Evolutionary conservation across 1,140 invertebrate genomes (phyloP), one percentile per base, ranked within the genome.

Genomic region (Eupristina koningsbergeri): DNA sequence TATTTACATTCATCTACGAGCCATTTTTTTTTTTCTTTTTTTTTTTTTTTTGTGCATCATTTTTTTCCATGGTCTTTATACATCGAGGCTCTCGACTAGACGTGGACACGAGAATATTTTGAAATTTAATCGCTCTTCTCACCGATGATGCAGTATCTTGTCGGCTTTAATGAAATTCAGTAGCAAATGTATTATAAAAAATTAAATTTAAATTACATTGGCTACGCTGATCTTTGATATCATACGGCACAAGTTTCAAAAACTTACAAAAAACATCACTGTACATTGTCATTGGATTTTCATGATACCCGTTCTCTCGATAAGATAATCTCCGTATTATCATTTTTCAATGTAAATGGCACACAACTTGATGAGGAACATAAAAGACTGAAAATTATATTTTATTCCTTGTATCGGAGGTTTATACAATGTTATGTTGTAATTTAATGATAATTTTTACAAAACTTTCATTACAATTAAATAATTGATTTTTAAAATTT

Each of bases 61-160:
- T 78, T 61, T 64, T 78, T 39, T 39, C 7, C 58, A 64, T 64
- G 76, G 47, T 58, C 58, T 78, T 50, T 39, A 36, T 45, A 71
- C 3, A 36, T 17, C 29, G 34, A 61, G 9, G 29, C 53, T n/a
- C 58, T 19, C 15, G 6, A 22, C 26, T 41, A 41, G 26, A 67
- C 17, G 64, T 34, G 5, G 75, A 17, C 22, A 1, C n/a, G 73
- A 22, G n/a, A 45, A 41, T n/a, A 36, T 61, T 41, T 61, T 64
- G 26, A 26, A 76, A 58, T 45, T 45, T 0, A 34, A 22, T 26
- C 11, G n/a, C 17, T 78, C 45, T 78, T 64, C 26, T 9, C 36
- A 22, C 17, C 67, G 19, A 19, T 69, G 34, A 26, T 39, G 34
- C 36, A 22, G 13, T 26, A 6, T 15, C 17, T 74, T 29, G 11